Percentiles rank a stretch among this genome's conserved stretches.
Evolutionary conservation across 2,797 vertebrate genomes (phyloP).

Genomic region (Ptychadena robeensis): DNA sequence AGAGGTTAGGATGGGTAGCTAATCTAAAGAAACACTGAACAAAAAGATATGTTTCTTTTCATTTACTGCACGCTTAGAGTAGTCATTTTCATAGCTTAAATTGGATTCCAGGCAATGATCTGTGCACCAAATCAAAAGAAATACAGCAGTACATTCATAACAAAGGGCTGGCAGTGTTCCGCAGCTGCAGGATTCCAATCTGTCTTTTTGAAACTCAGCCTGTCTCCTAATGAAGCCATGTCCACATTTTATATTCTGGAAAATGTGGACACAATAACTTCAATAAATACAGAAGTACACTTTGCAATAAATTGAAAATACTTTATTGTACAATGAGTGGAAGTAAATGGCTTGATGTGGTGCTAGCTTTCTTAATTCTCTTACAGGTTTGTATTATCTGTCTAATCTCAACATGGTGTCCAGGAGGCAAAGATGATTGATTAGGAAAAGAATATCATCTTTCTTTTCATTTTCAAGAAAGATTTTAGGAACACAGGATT

Average conservation of each 20-base stretch:
- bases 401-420: constrained; percentile 48
- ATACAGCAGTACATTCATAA: constrained; percentile 58
- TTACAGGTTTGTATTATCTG: constrained; percentile 36
- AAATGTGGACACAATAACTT: constrained; percentile 48
- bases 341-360: constrained; percentile 24
- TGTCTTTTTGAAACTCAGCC: constrained; percentile 30
- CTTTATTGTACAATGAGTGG: constrained; percentile 31
- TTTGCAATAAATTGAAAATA: constrained; percentile 47
- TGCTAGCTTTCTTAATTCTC: constrained; percentile 32
- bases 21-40: constrained; percentile 48
- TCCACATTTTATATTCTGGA: constrained; percentile 42
- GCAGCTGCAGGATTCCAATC: constrained; percentile 44
- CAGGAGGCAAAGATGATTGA: constrained; percentile 25
- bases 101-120: constrained; percentile 56
- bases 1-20: constrained; percentile 47
- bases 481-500: constrained; percentile 33
- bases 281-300: constrained; percentile 52
- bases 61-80: constrained; percentile 44
- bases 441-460: constrained; percentile 12
- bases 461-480: constrained; percentile 31
- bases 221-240: constrained; percentile 55
- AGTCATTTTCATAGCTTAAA: constrained; percentile 56
- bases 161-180: constrained; percentile 52
- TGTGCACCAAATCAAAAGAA: constrained; percentile 60
- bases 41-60: constrained; percentile 57